Evolutionary conservation across 2,113 vertebrate genomes (phyloP).

Genomic region (Muntiacus reevesi): DNA sequence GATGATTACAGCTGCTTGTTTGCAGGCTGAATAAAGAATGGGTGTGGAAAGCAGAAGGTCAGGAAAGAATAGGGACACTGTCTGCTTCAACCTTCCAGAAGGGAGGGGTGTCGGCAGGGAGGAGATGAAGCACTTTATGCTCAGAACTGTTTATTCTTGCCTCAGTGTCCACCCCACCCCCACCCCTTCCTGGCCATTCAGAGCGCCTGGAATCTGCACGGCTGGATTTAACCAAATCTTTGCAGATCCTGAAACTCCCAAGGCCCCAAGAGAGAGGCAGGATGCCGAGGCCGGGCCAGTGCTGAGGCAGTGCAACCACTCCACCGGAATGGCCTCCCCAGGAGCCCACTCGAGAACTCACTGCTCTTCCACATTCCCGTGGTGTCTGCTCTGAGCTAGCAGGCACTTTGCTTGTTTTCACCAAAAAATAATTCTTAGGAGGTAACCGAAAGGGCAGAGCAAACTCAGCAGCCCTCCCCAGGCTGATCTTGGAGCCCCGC

Average conservation of each 20-base stretch:
- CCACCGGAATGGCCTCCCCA: background rate
- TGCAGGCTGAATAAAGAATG: background rate
- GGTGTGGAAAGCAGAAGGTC: background rate
- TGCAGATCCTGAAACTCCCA: background rate
- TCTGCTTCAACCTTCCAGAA: background rate
- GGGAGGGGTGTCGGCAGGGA: background rate
- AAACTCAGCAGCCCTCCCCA: background rate
- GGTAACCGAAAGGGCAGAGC: background rate
- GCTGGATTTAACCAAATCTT: background rate
- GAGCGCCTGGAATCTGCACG: background rate
- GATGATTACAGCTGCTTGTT: background rate
- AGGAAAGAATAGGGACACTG: background rate
- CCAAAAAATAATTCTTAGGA: background rate
- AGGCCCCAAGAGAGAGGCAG: background rate
- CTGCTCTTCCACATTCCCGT: background rate
- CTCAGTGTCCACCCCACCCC: background rate
- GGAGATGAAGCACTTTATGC: background rate
- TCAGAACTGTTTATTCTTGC: background rate
- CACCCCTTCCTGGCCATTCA: background rate
- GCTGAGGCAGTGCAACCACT: background rate
- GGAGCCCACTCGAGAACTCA: background rate
- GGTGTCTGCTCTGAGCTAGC: background rate
- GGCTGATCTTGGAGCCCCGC: background rate
- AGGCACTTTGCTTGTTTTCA: background rate
- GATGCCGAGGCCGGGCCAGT: background rate